Base-by-base conservation (phyloP, 2,113 vertebrate species). In the Buteo buteo region DNA sequence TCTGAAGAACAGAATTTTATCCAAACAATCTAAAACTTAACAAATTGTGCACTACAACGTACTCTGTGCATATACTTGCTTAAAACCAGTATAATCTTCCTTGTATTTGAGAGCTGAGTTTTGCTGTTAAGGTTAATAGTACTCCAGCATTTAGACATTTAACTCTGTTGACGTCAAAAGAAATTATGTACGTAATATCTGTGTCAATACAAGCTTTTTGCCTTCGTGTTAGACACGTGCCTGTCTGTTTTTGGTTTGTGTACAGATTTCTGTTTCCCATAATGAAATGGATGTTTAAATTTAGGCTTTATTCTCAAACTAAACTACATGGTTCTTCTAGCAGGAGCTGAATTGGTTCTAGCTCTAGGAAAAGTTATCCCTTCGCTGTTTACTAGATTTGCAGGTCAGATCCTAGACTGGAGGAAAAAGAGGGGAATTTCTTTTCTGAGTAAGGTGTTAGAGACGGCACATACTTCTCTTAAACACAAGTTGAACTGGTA, bases 1-100 rank as follows among this genome's bases (percentile, higher is more conserved):
- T 34, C 38, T 40, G 32, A 92, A 62, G n/a, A 66, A 67, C 0
- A 4, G 17, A 50, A 16, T 78, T 87, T 74, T 78, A 49, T 49
- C 21, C 28, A 16, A 61, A 50, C 16, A 59, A 7, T 42, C 24
- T 26, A 54, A 89, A 80, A 4, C 0, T 3, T 11, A 47, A 17
- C 21, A 77, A 17, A 13, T 77, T 13, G 24, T 69, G 28, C 4
- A 13, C 24, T 69, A 2, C 3, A 5, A 2, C 2, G 1, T 55
- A n/a, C 4, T 70, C 25, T 52, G 38, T 40, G 11, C 22, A 32
- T 7, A 9, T 44, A 11, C 10, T 67, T 65, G 29, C 8, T 72
- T 22, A 69, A 82, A 20, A 28, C 7, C 29, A 36, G 8, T 61
- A 12, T 26, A 6, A 26, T 67, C 8, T 38, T 36, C 15, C 26